These are phyloP conservation scores for Pocillopora damicornis DNA, from an alignment of 64 coral and sea anemone species.

Conservation along the genomic window DNA sequence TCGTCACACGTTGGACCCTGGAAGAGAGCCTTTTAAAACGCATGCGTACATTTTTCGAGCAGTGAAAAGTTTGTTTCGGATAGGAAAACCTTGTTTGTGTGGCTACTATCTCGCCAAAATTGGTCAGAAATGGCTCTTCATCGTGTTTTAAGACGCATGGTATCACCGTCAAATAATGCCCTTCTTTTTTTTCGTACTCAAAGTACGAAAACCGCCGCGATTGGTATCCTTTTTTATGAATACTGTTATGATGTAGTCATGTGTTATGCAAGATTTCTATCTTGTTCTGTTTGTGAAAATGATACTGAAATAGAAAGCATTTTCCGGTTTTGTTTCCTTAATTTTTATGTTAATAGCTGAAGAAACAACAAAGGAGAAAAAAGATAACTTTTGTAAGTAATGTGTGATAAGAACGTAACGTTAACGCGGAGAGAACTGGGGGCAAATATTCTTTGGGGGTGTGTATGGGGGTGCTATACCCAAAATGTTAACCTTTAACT, in stretches of 20 bases:
- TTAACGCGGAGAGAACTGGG: too few relatives aligned
- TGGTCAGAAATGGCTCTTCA: neutral
- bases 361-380: constrained; percentile 36
- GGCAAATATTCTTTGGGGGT: too few relatives aligned
- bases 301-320: neutral
- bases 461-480: neutral
- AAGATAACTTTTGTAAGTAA: constrained; percentile 49
- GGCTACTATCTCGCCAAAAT: neutral
- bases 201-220: constrained; percentile 10
- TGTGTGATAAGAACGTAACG: neutral
- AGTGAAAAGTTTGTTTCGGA: neutral
- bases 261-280: constrained; percentile 20
- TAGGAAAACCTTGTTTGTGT: neutral
- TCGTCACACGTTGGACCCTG: neutral
- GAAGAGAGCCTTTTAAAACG: neutral
- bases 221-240: constrained; percentile 24
- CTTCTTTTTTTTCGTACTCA: constrained; percentile 24
- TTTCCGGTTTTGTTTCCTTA: neutral
- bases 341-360: constrained; percentile 4
- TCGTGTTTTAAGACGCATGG: constrained; percentile 1
- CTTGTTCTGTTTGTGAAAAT: neutral
- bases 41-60: neutral
- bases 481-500: too few relatives aligned
- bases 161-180: constrained; percentile 12
- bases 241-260: neutral